Evolutionary conservation across 2,888 invertebrate species (phyloP).

Genomic region (Myopa testacea): DNA sequence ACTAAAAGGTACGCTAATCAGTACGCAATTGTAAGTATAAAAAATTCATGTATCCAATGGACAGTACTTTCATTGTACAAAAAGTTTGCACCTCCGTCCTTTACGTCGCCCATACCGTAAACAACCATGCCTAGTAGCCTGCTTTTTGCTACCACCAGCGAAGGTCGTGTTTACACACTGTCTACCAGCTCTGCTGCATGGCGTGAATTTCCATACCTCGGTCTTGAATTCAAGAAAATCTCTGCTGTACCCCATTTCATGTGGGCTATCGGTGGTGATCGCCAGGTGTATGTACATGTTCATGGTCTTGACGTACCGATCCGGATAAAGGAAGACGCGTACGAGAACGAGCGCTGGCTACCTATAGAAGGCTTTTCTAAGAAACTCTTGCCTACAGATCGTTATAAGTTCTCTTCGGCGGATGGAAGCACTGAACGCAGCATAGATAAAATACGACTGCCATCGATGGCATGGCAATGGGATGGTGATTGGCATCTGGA

Average conservation of each 20-base stretch:
- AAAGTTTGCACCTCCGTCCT: background rate
- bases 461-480: constrained; percentile 97
- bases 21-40: background rate
- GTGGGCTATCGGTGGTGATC: constrained; percentile 94
- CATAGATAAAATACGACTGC: constrained; percentile 84
- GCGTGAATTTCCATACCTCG: constrained; percentile 87
- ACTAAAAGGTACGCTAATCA: background rate
- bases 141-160: constrained; percentile 87
- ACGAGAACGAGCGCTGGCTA: constrained; percentile 94
- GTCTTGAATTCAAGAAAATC: constrained; percentile 89
- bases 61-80: background rate
- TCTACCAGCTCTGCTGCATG: constrained; percentile 85
- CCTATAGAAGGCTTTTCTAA: constrained; percentile 90
- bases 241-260: constrained; percentile 86
- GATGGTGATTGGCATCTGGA: constrained; percentile 94
- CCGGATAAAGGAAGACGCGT: constrained; percentile 88
- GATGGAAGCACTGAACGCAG: constrained; percentile 85
- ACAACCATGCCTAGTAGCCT: constrained; percentile 76
- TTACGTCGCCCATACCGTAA: background rate
- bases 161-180: constrained; percentile 87
- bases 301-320: constrained; percentile 92
- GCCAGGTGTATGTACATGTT: constrained; percentile 92
- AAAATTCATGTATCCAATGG: background rate
- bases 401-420: constrained; percentile 85
- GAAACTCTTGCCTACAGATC: constrained; percentile 86